Conservation (phyloP, 2,888 invertebrate genomes). For the Philonicus albiceps region DNA sequence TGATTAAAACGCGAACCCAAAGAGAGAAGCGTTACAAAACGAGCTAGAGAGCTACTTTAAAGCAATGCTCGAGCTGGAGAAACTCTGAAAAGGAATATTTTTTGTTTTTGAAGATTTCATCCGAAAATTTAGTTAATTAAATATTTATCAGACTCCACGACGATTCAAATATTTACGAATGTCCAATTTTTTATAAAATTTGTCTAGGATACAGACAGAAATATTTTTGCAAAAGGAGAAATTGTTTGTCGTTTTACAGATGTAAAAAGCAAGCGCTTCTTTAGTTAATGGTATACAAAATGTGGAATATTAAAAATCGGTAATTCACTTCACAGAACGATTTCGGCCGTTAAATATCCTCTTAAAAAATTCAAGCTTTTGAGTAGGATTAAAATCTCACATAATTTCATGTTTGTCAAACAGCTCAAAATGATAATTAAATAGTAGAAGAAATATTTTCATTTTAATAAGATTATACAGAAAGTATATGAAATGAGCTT, state of each 20-base stretch:
- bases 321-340: no score
- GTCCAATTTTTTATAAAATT: background rate
- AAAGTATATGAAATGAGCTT: no score
- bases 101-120: background rate
- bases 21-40: background rate
- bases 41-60: background rate
- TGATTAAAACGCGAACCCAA: background rate
- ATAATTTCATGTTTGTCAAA: no score
- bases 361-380: no score
- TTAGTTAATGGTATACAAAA: background rate
- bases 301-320: background rate
- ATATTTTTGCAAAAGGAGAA: no score
- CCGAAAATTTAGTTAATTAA: background rate
- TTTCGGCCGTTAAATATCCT: no score
- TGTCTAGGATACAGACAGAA: background rate
- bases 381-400: no score
- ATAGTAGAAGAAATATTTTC: no score
- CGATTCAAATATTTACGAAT: background rate
- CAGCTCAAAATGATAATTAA: no score
- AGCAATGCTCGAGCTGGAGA: background rate
- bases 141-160: background rate
- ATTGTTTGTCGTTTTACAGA: no score
- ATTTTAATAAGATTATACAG: no score
- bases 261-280: no score
- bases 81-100: background rate